These are phyloP conservation scores for Volucella inflata DNA, from an alignment of 2,888 invertebrate species.

Conservation along the genomic window DNA sequence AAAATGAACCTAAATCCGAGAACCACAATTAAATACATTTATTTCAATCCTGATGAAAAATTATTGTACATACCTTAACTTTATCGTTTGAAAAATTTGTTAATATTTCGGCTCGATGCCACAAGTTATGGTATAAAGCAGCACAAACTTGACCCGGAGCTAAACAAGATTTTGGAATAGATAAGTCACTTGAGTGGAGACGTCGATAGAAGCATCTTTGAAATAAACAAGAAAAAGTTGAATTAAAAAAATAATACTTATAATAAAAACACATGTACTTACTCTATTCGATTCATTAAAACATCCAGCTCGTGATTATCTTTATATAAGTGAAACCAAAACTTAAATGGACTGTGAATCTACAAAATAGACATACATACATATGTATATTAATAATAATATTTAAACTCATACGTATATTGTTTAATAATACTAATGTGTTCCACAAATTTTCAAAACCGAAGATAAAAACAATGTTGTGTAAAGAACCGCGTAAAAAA, in stretches of 20 bases:
- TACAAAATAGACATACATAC: constrained; percentile 43
- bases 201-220: constrained; percentile 77
- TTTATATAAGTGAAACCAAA: constrained; percentile 79
- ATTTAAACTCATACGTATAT: too few species aligned
- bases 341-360: constrained; percentile 80
- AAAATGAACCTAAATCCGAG: constrained; percentile 76
- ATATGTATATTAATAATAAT: neutral
- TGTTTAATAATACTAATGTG: too few species aligned
- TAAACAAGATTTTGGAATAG: constrained; percentile 78
- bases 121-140: constrained; percentile 74
- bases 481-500: too few species aligned
- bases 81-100: constrained; percentile 70
- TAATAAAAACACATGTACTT: constrained; percentile 53
- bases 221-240: neutral
- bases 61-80: constrained; percentile 78
- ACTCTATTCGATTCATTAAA: constrained; percentile 80
- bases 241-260: neutral
- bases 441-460: too few species aligned
- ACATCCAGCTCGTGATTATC: constrained; percentile 77
- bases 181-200: constrained; percentile 62
- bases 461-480: too few species aligned
- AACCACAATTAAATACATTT: constrained; percentile 1
- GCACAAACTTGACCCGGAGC: constrained; percentile 79
- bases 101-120: constrained; percentile 81
- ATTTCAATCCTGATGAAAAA: neutral